Base-by-base conservation (phyloP, 2,888 invertebrate genomes). In the Oxystoma pomonae region DNA sequence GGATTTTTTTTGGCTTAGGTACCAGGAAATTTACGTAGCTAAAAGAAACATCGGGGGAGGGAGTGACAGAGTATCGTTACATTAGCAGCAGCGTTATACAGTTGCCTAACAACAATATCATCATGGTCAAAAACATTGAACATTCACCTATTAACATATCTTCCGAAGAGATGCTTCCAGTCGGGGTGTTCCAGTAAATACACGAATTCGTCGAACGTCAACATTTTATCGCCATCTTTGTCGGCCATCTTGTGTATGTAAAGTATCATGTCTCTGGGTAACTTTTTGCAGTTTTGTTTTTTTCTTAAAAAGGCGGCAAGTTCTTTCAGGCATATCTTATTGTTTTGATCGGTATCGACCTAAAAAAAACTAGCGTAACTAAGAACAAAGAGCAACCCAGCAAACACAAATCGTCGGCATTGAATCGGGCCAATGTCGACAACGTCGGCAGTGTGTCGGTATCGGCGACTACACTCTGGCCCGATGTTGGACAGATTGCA, bases 281-380 rank as follows among this genome's bases (percentile, higher is more conserved):
- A 59, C 12, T 68, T 66, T 66, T 67, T 21, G 19, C 84, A 22
- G 83, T 82, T 68, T 87, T 84, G 75, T 35, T 35, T 35, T 35
- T 12, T 35, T 86, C 84, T 22, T 16, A 67, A n/a, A 58, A 61
- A 67, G 1, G 22, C 81, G 73, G 83, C 83, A 1, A 92, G 81
- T 74, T 92, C 91, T 20, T 82, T 80, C 73, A 88, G 83, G 1
- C 86, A 87, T 73, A 92, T 87, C 68, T 80, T 82, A 2, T 90
- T 90, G 81, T 91, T 90, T 66, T 84, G 82, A 75, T 91, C 88
- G 57, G 80, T 82, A 75, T 92, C 92, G 73, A 90, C 90, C 86
- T 90, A 53, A 56, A 63, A 67, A 19, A n/a, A 56, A 35, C n/a
- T n/a, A n/a, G n/a, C n/a, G n/a, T n/a, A n/a, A n/a, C n/a, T n/a